Conservation (phyloP, 2,797 vertebrate genomes). For the Heterohyrax brucei region DNA sequence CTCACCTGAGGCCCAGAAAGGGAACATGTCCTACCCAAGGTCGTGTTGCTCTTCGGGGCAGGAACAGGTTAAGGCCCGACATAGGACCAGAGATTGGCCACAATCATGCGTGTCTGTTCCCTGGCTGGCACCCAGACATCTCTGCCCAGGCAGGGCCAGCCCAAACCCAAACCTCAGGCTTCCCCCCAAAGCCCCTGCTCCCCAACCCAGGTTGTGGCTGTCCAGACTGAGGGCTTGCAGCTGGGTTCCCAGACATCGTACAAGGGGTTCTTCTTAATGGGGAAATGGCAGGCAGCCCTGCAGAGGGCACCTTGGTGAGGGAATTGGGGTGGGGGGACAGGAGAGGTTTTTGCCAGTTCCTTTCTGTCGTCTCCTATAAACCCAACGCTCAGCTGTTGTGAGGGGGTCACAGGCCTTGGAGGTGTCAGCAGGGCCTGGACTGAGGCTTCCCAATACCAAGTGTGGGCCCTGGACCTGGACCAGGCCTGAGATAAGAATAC, state of each 20-base stretch:
- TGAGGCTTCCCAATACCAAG: neutral
- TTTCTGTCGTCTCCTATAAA: neutral
- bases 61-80: neutral
- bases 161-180: neutral
- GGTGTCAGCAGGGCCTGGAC: neutral
- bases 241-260: neutral
- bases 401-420: neutral
- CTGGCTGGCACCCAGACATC: neutral
- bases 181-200: neutral
- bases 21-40: neutral
- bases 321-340: neutral
- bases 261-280: neutral
- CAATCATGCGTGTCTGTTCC: neutral
- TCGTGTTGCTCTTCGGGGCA: neutral
- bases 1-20: neutral
- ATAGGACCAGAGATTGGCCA: neutral
- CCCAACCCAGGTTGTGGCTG: neutral
- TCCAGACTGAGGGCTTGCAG: neutral
- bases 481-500: neutral
- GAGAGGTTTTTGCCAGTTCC: fast-evolving
- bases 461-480: neutral
- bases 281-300: neutral
- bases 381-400: too few relatives aligned
- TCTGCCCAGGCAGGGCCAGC: fast-evolving
- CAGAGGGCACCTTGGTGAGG: neutral